Evolutionary conservation across 2,888 invertebrate genomes (phyloP).

Genomic region (Apamea sordens): DNA sequence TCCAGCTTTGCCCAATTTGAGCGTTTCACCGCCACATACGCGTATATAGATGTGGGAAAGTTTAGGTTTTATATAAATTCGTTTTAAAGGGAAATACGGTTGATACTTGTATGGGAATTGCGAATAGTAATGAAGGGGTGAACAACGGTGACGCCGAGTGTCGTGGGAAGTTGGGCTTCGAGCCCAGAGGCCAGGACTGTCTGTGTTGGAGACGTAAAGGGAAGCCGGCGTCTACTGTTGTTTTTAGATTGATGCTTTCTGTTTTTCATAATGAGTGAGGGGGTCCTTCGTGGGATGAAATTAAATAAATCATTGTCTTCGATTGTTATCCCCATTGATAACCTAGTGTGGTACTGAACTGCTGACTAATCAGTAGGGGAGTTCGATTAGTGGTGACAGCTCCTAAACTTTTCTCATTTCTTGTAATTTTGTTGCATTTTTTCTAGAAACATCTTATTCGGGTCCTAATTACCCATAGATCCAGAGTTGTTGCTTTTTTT

Average conservation of each 20-base stretch:
- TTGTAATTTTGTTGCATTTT: too few relatives aligned
- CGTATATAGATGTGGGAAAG: conserved; percentile 65
- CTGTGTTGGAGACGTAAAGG: neutral
- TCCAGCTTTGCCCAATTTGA: conserved; percentile 79
- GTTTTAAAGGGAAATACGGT: conserved; percentile 62
- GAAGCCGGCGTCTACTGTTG: neutral
- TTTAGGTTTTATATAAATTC: conserved; percentile 61
- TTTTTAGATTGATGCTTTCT: neutral
- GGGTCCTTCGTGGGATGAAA: neutral
- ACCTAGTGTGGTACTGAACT: neutral
- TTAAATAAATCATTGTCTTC: neutral
- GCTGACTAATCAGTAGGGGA: neutral
- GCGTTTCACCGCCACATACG: conserved; percentile 74
- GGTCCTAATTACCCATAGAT: too few relatives aligned
- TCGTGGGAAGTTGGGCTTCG: conserved; percentile 49
- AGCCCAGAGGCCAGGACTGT: neutral
- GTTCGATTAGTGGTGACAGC: neutral
- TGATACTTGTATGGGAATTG: conserved; percentile 50
- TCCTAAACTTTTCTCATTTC: neutral
- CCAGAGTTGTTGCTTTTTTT: too few relatives aligned
- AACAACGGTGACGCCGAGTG: conserved; percentile 29
- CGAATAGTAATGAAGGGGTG: conserved; percentile 53
- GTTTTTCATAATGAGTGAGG: neutral
- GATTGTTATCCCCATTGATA: too few relatives aligned
- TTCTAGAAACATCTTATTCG: too few relatives aligned